Conservation (phyloP, 2,113 vertebrate species). For the Pangasianodon gigas region DNA sequence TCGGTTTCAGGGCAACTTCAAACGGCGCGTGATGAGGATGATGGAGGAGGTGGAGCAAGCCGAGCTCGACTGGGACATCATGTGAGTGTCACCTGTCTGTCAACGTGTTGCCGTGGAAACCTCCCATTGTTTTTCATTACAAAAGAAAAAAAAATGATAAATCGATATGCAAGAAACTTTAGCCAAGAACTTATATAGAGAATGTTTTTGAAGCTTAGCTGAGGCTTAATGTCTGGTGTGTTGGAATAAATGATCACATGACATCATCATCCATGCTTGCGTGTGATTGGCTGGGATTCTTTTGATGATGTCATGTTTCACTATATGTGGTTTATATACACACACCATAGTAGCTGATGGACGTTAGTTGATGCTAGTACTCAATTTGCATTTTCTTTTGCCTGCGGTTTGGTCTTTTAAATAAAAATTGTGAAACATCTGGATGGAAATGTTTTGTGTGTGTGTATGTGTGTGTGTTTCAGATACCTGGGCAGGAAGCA, state of each 20-base stretch:
- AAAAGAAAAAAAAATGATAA: neutral
- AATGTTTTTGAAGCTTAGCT: neutral
- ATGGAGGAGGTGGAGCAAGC: slow-evolving; percentile 81
- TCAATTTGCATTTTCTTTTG: neutral
- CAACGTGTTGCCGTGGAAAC: slow-evolving; percentile 2
- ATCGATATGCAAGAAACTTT: neutral
- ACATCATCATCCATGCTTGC: neutral
- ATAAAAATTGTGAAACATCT: neutral
- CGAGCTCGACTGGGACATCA: slow-evolving; percentile 89
- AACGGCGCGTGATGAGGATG: slow-evolving; percentile 74
- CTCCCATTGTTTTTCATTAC: neutral
- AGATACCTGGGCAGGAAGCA: slow-evolving; percentile 96
- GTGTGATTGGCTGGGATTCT: neutral
- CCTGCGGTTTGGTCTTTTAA: neutral
- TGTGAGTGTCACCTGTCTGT: slow-evolving; percentile 73
- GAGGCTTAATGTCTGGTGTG: neutral
- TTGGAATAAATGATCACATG: neutral
- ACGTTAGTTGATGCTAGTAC: neutral
- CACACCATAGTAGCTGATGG: neutral
- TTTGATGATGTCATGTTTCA: neutral
- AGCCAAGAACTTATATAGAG: too few relatives aligned
- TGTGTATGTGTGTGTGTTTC: slow-evolving; percentile 22
- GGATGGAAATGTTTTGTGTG: neutral
- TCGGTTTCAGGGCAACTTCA: slow-evolving; percentile 90
- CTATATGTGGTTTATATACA: neutral